Evolutionary conservation across 1,140 invertebrate species (phyloP), one percentile per base, ranked within the genome.

Genomic region (Magallana gigas): DNA sequence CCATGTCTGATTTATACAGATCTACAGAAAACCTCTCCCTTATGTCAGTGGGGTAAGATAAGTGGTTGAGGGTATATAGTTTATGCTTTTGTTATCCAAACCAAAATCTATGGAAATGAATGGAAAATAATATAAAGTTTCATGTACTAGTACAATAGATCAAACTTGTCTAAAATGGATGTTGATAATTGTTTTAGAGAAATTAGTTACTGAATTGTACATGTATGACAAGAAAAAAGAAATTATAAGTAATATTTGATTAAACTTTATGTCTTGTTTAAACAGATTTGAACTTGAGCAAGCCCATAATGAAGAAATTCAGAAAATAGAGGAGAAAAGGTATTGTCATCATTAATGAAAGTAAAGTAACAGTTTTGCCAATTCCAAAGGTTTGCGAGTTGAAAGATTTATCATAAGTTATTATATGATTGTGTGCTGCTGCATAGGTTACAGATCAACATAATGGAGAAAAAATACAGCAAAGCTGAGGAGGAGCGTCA

Each of bases 1-100:
- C 97, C 86, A 96, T 97, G 88, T 97, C 97, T 57, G 97, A 98
- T 95, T 95, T 98, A 58, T 97, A 97, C 18, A 96, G 96, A 29
- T 97, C 92, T 23, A 91, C 91, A 48, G 93, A 94, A 12, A 94
- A 92, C 85, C 88, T 93, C 1, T 89, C 90, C 16, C 82, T 90
- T 1, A 84, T 88, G 85, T 85, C 56, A 85, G 86, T 62, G 71
- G 90, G 89, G 92, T 92, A 89, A 87, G 91, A 90, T 48, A 83
- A 48, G n/a, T 48, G 36, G 5, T 48, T 48, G 2, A 48, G 36
- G 36, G 36, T 48, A 5, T 48, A 48, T 48, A 48, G 36, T 48
- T 48, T 2, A 48, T 48, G 36, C 36, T 48, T 48, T 48, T 48
- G 36, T 48, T 48, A 48, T 48, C 36, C 2, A 48, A 48, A 48